Conservation (phyloP, 2,888 invertebrate species). For the Incurvaria masculella region DNA sequence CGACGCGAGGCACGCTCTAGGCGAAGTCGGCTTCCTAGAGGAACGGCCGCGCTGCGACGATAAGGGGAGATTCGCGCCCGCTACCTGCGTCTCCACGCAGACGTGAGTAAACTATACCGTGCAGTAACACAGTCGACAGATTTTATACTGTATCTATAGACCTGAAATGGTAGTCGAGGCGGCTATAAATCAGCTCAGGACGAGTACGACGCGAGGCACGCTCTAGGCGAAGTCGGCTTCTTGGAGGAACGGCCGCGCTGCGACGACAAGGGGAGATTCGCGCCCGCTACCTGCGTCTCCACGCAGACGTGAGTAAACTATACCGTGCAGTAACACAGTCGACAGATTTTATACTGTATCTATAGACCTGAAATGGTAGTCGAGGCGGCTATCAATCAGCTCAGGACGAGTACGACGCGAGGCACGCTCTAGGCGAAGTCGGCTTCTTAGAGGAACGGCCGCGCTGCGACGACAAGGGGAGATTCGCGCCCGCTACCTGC, state of each 20-base stretch:
- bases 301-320: constrained; percentile 69
- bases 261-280: constrained; percentile 60
- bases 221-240: constrained; percentile 46
- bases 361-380: too few relatives aligned
- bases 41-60: constrained; percentile 59
- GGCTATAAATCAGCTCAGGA: too few relatives aligned
- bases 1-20: constrained; percentile 41
- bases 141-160: too few relatives aligned
- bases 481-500: constrained; percentile 56
- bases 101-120: constrained; percentile 60
- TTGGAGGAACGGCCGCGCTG: constrained; percentile 58
- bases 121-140: too few relatives aligned
- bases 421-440: constrained; percentile 38
- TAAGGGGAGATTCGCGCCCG: constrained; percentile 56
- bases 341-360: too few relatives aligned
- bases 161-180: too few relatives aligned
- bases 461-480: constrained; percentile 61
- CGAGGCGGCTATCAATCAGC: too few relatives aligned
- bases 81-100: constrained; percentile 63
- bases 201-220: constrained; percentile 46
- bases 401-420: constrained; percentile 49
- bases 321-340: too few relatives aligned
- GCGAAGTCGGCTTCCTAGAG: constrained; percentile 53
- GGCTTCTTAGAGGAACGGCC: constrained; percentile 57
- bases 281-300: constrained; percentile 58